Evolutionary conservation across 2,113 vertebrate species (phyloP), one percentile per base, ranked within the genome.

Genomic region (Channa maculata): DNA sequence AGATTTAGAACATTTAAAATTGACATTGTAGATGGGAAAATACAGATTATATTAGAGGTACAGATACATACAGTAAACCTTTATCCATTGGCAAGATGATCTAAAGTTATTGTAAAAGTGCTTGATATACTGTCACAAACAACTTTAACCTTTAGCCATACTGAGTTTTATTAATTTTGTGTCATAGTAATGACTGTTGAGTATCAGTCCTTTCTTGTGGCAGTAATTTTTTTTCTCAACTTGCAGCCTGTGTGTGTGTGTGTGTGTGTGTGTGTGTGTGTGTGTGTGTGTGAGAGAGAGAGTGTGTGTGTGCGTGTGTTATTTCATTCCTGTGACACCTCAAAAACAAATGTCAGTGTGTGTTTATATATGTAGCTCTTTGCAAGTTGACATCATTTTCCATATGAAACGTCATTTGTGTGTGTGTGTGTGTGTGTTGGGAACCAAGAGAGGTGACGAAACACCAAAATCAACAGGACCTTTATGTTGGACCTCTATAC

Each of bases 321-420:
- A 34, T 8, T 48, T n/a, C 53, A 55, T 41, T 54, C n/a, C 55
- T 52, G 48, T 61, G 6, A 74, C 71, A 84, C 77, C 54, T 68
- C 62, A 5, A 75, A 68, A 64, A 62, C 68, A 12, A 67, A 0
- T 24, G 24, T 24, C 24, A 24, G 54, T 39, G 57, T 46, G 43
- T 57, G 44, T 68, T 34, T 70, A 4, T 38, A 34, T 34, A 14
- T 49, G 77, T 53, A 13, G 44, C 36, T 36, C 64, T 53, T 46
- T 46, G 6, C 8, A 52, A 55, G 59, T 13, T 92, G 84, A 88
- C 72, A 9, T 89, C 59, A 86, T 87, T 85, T 87, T 83, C 84
- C 74, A 76, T 45, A 34, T 11, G 64, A 69, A 79, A 65, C 59
- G 64, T 54, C 54, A 38, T 24, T 49, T 53, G 37, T 67, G 65